These are phyloP conservation scores for Crocuta crocuta DNA, from an alignment of 2,113 vertebrate genomes.

Conservation along the genomic window DNA sequence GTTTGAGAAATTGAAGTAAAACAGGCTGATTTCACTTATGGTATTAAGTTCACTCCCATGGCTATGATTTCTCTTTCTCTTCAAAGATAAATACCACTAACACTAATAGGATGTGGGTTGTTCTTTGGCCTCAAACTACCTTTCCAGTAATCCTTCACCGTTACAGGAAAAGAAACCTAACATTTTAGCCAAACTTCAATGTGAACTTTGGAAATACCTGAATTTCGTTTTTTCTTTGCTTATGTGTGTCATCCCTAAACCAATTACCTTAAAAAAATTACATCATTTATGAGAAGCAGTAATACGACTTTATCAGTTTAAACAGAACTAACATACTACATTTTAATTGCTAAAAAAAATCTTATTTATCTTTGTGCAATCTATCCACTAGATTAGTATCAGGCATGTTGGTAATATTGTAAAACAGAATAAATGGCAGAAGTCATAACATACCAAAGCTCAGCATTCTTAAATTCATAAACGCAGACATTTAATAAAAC, in stretches of 20 bases:
- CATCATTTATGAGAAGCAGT: not conserved
- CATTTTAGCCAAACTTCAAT: not conserved
- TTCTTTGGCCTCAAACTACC: not conserved
- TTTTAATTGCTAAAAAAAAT: not conserved
- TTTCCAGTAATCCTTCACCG: not conserved
- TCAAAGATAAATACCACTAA: not conserved
- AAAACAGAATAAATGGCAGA: not conserved
- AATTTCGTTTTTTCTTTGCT: not conserved
- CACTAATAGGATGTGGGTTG: not conserved
- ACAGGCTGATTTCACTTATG: not conserved
- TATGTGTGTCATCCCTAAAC: not conserved
- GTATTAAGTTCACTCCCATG: not conserved
- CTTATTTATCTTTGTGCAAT: not conserved
- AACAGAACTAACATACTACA: not conserved
- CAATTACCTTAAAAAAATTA: not conserved
- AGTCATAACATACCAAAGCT: not conserved
- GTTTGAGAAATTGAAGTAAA: not conserved
- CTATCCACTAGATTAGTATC: not conserved
- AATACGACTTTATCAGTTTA: not conserved
- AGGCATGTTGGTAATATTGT: not conserved
- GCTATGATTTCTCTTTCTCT: not conserved
- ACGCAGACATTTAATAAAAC: not conserved
- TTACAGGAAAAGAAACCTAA: not conserved
- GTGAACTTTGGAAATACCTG: not conserved
- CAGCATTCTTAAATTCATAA: not conserved